Evolutionary conservation across 2,113 vertebrate species (phyloP).

Genomic region (Lepisosteus oculatus): DNA sequence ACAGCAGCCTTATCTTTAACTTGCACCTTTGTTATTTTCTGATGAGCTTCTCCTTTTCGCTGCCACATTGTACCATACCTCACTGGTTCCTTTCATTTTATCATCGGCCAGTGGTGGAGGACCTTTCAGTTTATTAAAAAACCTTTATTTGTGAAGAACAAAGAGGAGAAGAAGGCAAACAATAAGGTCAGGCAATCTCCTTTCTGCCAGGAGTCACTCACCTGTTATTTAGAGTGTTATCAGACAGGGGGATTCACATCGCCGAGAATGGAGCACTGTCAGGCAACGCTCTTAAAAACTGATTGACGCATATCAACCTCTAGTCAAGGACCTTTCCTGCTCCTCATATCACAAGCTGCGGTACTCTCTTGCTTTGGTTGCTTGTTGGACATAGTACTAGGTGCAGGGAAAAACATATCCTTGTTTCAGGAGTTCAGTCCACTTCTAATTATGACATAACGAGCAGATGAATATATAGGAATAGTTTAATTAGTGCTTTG

Average conservation of each 20-base stretch:
- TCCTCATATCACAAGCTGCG: constrained; percentile 65
- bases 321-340: constrained; percentile 67
- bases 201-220: constrained; percentile 97
- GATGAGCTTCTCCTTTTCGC: constrained; percentile 95
- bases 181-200: constrained; percentile 99
- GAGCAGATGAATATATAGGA: no score
- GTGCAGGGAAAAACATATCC: not conserved
- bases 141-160: constrained; percentile 99
- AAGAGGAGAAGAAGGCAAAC: constrained; percentile 92
- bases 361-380: constrained; percentile 36
- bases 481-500: no score
- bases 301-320: constrained; percentile 71
- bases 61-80: constrained; percentile 97
- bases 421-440: not conserved
- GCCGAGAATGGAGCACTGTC: constrained; percentile 67
- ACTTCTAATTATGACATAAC: no score
- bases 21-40: constrained; percentile 99
- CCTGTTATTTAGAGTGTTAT: constrained; percentile 98
- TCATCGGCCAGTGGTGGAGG: constrained; percentile 86
- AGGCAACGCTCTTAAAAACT: constrained; percentile 56
- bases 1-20: constrained; percentile 99
- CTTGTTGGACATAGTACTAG: constrained; percentile 40
- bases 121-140: constrained; percentile 99
- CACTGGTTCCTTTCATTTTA: constrained; percentile 99
- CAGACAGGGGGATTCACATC: constrained; percentile 76